phyloP scores from a whole-genome alignment of 2,113 vertebrate genomes.

The Peromyscus californicus region DNA sequence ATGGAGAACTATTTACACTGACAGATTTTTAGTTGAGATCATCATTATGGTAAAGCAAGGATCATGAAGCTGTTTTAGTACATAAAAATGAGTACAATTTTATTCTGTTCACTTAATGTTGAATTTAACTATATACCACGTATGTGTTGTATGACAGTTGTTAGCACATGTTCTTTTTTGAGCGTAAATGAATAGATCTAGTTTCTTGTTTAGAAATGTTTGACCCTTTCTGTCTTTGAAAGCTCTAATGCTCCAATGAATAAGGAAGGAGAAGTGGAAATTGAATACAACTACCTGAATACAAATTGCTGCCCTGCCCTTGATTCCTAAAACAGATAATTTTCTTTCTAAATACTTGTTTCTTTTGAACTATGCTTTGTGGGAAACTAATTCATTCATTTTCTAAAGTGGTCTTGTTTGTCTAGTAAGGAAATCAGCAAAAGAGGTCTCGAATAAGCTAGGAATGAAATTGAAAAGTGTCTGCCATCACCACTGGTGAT shows the following conservation, averaged over 20 bases:
- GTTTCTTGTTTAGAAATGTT: constrained; percentile 53
- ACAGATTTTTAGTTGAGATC: background rate
- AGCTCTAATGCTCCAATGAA: constrained; percentile 35
- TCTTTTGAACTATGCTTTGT: constrained; percentile 59
- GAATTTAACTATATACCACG: background rate
- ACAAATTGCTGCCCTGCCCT: constrained; percentile 39
- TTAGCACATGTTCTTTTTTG: background rate
- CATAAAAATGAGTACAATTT: constrained; percentile 40
- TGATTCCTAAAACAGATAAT: constrained; percentile 55
- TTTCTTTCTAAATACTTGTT: constrained; percentile 49
- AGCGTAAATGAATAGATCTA: background rate
- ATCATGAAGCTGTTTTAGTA: background rate
- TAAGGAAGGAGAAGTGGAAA: constrained; percentile 39
- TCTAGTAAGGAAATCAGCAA: constrained; percentile 78
- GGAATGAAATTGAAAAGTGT: constrained; percentile 77
- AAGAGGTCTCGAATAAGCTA: constrained; percentile 72
- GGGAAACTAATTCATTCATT: constrained; percentile 74
- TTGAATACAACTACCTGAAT: constrained; percentile 39
- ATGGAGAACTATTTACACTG: background rate
- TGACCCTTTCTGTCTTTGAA: constrained; percentile 27
- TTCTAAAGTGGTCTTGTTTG: constrained; percentile 77
- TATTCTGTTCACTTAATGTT: constrained; percentile 17
- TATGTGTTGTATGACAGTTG: background rate
- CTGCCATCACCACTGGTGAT: constrained; percentile 73
- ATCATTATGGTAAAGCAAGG: background rate